Base-by-base conservation (phyloP, 2,113 vertebrate species). In the Brachyhypopomus gauderio region DNA sequence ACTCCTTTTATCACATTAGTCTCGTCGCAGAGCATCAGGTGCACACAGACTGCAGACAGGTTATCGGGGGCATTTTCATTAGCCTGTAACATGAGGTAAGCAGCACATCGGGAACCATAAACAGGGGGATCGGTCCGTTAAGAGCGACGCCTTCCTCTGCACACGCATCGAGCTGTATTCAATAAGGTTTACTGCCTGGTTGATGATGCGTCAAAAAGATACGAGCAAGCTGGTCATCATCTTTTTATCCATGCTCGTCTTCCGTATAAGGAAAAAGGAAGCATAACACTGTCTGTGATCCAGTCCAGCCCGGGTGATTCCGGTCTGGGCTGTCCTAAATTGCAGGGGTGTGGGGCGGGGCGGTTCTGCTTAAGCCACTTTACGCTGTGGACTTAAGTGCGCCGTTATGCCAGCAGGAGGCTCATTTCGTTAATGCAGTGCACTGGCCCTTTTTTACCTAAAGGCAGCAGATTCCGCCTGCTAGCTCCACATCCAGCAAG, bases 401-500 rank as follows among this genome's bases (percentile, higher is more conserved):
- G 55, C 38, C 22, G 56, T 36, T 58, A 70, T 63, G 72, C 36
- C 64, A 77, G 71, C 55, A 25, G 41, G 48, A 80, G 80, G 76
- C 71, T 84, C 52, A 75, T 86, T 86, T 81, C 66, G 81, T 86
- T 88, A 86, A 86, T 84, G 85, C 66, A 77, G 69, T 62, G 16
- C 74, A 66, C 56, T 19, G 78, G 56, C 41, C 2, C 41, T 27
- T 41, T 41, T 16, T 36, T 74, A 52, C 80, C 12, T 84, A 84
- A 88, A 90, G 88, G 88, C 81, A 80, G 85, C 80, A 48, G n/a
- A 63, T 81, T 74, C 36, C n/a, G 75, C 66, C 70, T 86, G 85
- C 83, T 84, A 86, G 82, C 73, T 71, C 63, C 69, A 67, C 76
- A 84, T 77, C 59, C 67, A 78, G 48, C 72, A 77, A 86, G 82